Percentiles rank a stretch among this genome's conserved stretches.
Evolutionary conservation across 2,888 invertebrate genomes (phyloP).

Genomic region (Trichogramma dendrolimi): DNA sequence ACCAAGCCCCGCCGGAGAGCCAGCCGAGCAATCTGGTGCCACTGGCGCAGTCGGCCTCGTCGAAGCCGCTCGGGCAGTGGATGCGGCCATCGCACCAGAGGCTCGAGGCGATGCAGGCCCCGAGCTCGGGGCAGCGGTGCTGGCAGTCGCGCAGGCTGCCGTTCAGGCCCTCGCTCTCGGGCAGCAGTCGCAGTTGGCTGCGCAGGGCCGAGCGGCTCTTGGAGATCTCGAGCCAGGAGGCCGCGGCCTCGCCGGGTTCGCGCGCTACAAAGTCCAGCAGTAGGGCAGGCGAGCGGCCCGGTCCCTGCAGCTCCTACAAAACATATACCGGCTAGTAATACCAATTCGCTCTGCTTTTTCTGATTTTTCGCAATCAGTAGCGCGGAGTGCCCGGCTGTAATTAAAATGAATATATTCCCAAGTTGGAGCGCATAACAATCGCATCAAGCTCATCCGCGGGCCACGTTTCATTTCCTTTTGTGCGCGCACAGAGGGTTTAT

Average conservation of each 20-base stretch:
- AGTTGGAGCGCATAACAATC: no score
- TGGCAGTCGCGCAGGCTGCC: slow-evolving; percentile 47
- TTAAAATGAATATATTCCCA: no score
- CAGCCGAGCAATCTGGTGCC: slow-evolving; percentile 55
- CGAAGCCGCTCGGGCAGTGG: slow-evolving; percentile 57
- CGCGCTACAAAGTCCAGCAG: slow-evolving; percentile 66
- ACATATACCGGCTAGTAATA: no score
- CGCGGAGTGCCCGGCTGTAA: no score
- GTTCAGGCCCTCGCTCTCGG: slow-evolving; percentile 42
- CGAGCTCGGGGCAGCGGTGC: slow-evolving; percentile 51
- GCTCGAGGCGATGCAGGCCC: slow-evolving; percentile 50
- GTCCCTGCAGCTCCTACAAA: slow-evolving; percentile 39
- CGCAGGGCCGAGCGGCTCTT: slow-evolving; percentile 62
- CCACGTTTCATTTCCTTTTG: no score
- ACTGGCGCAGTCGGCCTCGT: slow-evolving; percentile 62
- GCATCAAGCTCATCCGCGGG: no score
- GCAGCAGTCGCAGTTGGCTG: slow-evolving; percentile 58
- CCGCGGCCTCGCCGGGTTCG: slow-evolving; percentile 72
- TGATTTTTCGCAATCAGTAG: not conserved
- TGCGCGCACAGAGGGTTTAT: no score
- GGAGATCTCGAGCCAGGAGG: slow-evolving; percentile 73
- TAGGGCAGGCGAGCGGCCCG: slow-evolving; percentile 58
- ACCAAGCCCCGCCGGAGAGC: slow-evolving; percentile 53
- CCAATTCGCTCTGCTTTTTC: not conserved
- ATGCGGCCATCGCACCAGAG: slow-evolving; percentile 55